Base-by-base conservation (phyloP, 30 jellyfish, hydroid and myxozoan genomes). In the Nemopilema nomurai region DNA sequence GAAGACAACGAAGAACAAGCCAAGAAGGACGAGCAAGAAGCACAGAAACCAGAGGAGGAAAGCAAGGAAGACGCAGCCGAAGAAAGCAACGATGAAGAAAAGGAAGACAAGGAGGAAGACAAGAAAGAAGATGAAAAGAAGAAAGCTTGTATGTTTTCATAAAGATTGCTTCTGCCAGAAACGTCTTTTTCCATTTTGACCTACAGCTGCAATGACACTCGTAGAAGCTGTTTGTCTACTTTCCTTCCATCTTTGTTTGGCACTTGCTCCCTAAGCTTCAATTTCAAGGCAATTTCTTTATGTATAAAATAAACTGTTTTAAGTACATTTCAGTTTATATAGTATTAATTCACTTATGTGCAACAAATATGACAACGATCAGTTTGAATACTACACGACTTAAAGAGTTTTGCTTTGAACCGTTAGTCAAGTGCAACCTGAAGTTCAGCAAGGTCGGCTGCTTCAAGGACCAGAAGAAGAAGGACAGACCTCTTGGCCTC, bases 381-480 rank as follows among this genome's bases (percentile, higher is more conserved):
- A n/a, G n/a, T n/a, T n/a, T n/a, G n/a, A n/a, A n/a, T n/a, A n/a
- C n/a, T n/a, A n/a, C n/a, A n/a, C n/a, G n/a, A n/a, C n/a, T n/a
- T n/a, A n/a, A n/a, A n/a, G n/a, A n/a, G n/a, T n/a, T n/a, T n/a
- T n/a, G n/a, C n/a, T 41, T 41, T 41, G 9, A 41, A 3, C 13
- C 13, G 79, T 16, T 83, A 93, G 98, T 81, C 91, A 69, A 82
- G n/a, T 93, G 98, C 89, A 93, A 93, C 89, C 65, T 93, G 90
- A 94, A 89, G 52, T 94, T 87, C 96, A 84, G 63, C 87, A 76
- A 82, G 64, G 97, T 94, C 51, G 99, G 99, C 19, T 94, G 99
- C 96, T 94, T 33, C 91, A 86, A 80, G 73, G 95, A 92, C 83
- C 83, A 84, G 81, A 86, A 69, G 62, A 86, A 82, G 65, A 79